Conservation (phyloP, 1,140 invertebrate species). For the Drosophila grimshawi region DNA sequence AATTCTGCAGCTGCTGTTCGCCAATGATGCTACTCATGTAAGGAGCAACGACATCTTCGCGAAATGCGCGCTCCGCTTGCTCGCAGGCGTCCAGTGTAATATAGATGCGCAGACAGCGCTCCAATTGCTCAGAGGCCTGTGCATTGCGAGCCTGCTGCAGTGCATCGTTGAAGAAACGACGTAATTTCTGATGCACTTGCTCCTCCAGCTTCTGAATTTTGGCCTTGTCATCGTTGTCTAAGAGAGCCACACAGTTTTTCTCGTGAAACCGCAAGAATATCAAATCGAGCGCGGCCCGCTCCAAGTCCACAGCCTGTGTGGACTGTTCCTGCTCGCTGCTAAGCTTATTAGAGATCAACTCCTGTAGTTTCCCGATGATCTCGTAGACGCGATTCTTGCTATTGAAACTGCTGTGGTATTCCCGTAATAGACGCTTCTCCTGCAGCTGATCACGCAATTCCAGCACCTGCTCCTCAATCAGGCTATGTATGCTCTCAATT, state of each 20-base stretch:
- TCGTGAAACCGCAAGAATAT: constrained; percentile 76
- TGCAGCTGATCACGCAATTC: constrained; percentile 68
- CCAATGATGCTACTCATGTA: constrained; percentile 90
- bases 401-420: constrained; percentile 65
- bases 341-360: constrained; percentile 58
- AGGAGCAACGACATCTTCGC: constrained; percentile 89
- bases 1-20: constrained; percentile 89
- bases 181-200: constrained; percentile 86
- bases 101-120: constrained; percentile 88
- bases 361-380: constrained; percentile 63
- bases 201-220: constrained; percentile 86
- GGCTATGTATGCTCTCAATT: constrained; percentile 87
- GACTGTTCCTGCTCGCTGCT: constrained; percentile 81
- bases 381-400: constrained; percentile 72
- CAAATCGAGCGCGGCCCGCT: constrained; percentile 76
- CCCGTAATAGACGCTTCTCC: constrained; percentile 66
- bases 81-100: constrained; percentile 88
- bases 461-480: constrained; percentile 66
- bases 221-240: constrained; percentile 85
- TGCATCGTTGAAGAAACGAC: constrained; percentile 87
- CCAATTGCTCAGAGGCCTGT: constrained; percentile 84
- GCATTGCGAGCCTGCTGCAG: constrained; percentile 85
- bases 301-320: constrained; percentile 75
- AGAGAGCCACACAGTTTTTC: constrained; percentile 68
- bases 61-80: constrained; percentile 90